phyloP scores from a whole-genome alignment of 1,140 invertebrate species.

The Bombus ignitus region DNA sequence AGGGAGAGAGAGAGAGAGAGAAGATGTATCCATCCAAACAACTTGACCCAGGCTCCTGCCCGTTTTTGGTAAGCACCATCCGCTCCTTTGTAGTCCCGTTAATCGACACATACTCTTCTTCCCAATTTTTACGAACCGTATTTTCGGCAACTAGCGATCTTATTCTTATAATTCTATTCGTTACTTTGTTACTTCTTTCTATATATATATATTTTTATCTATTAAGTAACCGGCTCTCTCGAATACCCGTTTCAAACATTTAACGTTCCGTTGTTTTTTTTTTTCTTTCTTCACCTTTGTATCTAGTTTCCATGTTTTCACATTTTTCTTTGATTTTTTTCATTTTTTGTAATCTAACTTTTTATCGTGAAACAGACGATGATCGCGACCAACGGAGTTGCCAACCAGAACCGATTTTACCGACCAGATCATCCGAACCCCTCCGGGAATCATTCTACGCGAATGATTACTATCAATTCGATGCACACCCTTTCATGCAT shows the following conservation, averaged over 20 bases:
- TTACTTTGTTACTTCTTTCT: constrained; percentile 30
- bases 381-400: constrained; percentile 22
- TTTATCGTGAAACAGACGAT: background rate
- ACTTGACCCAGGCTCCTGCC: constrained; percentile 82
- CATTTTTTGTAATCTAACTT: constrained; percentile 4
- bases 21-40: constrained; percentile 82
- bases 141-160: constrained; percentile 47
- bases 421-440: constrained; percentile 48
- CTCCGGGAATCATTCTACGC: constrained; percentile 30
- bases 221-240: background rate
- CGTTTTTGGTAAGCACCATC: constrained; percentile 83
- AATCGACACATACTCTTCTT: constrained; percentile 78
- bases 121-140: constrained; percentile 74
- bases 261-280: background rate
- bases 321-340: background rate
- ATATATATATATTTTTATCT: constrained; percentile 1
- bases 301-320: no score
- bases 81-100: constrained; percentile 82
- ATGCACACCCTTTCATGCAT: background rate
- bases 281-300: background rate
- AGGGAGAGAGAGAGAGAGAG: constrained; percentile 75
- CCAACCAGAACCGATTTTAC: constrained; percentile 43
- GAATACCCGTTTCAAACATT: background rate
- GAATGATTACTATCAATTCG: constrained; percentile 23
- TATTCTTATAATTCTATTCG: constrained; percentile 15